Percentiles rank a stretch among this genome's conserved stretches.
Conservation (phyloP, 23 tunicate species). For the Halocynthia aurantium region DNA sequence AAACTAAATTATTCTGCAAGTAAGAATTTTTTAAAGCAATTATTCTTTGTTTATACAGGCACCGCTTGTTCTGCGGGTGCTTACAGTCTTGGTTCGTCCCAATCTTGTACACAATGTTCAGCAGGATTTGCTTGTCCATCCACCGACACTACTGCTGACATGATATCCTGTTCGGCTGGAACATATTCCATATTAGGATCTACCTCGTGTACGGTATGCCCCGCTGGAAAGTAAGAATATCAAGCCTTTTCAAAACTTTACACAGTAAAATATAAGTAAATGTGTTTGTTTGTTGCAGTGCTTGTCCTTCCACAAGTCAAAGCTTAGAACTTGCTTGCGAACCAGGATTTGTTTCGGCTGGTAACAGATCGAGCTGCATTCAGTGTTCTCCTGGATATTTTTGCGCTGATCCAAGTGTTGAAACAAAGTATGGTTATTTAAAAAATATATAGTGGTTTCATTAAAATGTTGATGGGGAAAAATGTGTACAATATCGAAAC, state of each 20-base stretch:
- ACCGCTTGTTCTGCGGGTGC: slow-evolving; percentile 32
- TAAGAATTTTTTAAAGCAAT: background rate
- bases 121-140: slow-evolving; percentile 94
- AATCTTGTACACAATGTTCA: slow-evolving; percentile 49
- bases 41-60: slow-evolving; percentile 8
- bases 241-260: background rate
- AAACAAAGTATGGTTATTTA: slow-evolving; percentile 72
- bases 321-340: slow-evolving; percentile 15
- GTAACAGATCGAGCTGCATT: slow-evolving; percentile 50
- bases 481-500: too few relatives aligned
- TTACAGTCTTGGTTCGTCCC: slow-evolving; percentile 68
- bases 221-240: slow-evolving; percentile 36
- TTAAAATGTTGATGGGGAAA: too few relatives aligned
- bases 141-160: slow-evolving; percentile 38
- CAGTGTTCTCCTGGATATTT: slow-evolving; percentile 65
- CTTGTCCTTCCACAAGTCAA: slow-evolving; percentile 53
- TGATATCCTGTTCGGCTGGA: slow-evolving; percentile 38
- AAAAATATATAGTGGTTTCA: too few relatives aligned
- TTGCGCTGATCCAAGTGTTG: slow-evolving; percentile 41
- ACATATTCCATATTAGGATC: slow-evolving; percentile 29
- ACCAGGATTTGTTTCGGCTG: slow-evolving; percentile 67
- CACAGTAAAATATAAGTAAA: background rate
- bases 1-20: background rate
- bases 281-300: slow-evolving; percentile 14
- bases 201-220: slow-evolving; percentile 21